Conservation (phyloP, 1,140 invertebrate species). For the Solenopsis fugax region DNA sequence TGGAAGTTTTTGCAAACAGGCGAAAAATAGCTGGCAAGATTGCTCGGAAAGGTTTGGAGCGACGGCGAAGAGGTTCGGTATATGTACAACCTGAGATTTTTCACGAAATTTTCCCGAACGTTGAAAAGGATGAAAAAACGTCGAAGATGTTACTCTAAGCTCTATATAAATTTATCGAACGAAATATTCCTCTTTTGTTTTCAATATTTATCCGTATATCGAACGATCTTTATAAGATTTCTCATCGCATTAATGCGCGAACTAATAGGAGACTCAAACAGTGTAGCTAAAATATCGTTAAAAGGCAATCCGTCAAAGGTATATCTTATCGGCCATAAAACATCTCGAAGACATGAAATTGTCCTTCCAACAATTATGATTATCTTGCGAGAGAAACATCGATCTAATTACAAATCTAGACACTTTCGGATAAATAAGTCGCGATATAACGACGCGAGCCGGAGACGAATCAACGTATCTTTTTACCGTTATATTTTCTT, state of each 20-base stretch:
- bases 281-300: not conserved
- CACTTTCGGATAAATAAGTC: constrained; percentile 20
- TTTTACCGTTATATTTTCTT: not conserved
- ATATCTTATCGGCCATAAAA: not conserved
- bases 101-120: not conserved
- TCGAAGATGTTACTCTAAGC: constrained; percentile 1
- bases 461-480: constrained; percentile 32
- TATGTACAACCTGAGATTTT: constrained; percentile 60
- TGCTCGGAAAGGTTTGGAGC: constrained; percentile 31
- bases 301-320: not conserved
- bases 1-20: constrained; percentile 53
- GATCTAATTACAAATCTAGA: constrained; percentile 32
- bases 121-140: not conserved
- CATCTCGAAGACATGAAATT: constrained; percentile 1
- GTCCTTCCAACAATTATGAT: not conserved
- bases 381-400: constrained; percentile 11
- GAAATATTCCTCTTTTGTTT: not conserved
- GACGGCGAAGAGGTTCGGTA: constrained; percentile 25
- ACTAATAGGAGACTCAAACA: not conserved
- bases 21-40: constrained; percentile 59
- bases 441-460: constrained; percentile 30
- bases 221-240: not conserved
- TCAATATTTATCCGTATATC: not conserved
- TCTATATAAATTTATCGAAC: not conserved
- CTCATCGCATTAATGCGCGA: not conserved